Conservation (phyloP, 2,113 vertebrate species). For the Hippopotamus amphibius region DNA sequence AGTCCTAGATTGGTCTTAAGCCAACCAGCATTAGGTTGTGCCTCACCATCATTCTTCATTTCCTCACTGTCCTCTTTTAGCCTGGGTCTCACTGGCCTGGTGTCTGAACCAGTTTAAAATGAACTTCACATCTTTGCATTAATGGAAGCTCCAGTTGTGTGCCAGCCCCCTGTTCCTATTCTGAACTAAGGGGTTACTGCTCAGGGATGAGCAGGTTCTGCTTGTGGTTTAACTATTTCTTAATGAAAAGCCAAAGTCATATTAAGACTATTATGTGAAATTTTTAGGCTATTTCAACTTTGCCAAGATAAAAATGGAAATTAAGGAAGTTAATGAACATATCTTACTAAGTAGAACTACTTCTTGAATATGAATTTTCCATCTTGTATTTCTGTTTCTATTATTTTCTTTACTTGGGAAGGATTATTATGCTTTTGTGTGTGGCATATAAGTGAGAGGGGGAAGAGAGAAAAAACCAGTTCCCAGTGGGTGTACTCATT, state of each 20-base stretch:
- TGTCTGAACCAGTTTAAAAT: constrained; percentile 20
- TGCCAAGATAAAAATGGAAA: constrained; percentile 47
- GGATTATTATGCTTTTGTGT: background rate
- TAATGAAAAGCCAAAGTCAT: background rate
- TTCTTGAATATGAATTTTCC: constrained; percentile 39
- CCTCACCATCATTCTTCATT: background rate
- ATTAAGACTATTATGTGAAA: background rate
- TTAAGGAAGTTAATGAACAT: constrained; percentile 40
- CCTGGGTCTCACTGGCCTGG: background rate
- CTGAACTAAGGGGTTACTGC: constrained; percentile 11
- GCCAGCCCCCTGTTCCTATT: background rate
- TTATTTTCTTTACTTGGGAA: background rate
- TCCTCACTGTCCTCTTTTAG: background rate
- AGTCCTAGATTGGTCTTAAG: background rate
- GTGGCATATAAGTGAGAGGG: background rate
- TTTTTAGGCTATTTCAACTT: constrained; percentile 30
- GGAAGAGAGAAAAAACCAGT: background rate
- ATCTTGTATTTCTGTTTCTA: background rate
- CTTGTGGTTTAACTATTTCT: constrained; percentile 26
- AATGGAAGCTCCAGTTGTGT: background rate
- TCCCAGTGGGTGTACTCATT: background rate
- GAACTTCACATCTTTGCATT: constrained; percentile 26
- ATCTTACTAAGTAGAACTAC: constrained; percentile 5
- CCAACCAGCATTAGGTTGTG: background rate
- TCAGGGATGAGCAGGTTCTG: background rate